A percentile compares a stretch with the other conserved stretches of the same genome.
These are phyloP conservation scores for Hemibagrus wyckioides DNA, from an alignment of 2,113 vertebrate genomes.

Conservation along the genomic window DNA sequence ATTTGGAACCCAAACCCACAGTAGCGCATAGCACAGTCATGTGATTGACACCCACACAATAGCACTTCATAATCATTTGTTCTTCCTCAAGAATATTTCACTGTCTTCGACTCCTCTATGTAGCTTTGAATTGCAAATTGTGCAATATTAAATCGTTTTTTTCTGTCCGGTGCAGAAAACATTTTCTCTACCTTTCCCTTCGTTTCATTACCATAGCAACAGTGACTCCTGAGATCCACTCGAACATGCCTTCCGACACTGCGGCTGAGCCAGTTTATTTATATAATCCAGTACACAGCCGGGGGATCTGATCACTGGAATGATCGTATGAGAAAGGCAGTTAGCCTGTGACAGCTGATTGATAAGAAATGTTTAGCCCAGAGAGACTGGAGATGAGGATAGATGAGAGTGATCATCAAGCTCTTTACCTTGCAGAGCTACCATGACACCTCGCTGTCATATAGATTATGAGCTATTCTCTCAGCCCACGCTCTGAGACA, in stretches of 20 bases:
- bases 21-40: not conserved
- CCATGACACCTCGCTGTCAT: slow-evolving; percentile 41
- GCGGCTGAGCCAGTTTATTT: slow-evolving; percentile 45
- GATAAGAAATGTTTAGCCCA: slow-evolving; percentile 42
- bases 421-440: slow-evolving; percentile 30
- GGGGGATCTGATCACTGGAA: slow-evolving; percentile 46
- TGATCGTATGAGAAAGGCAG: slow-evolving; percentile 32
- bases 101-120: not conserved
- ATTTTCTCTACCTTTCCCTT: slow-evolving; percentile 35
- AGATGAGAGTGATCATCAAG: slow-evolving; percentile 41
- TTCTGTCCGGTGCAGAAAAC: slow-evolving; percentile 25
- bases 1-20: slow-evolving; percentile 21
- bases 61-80: slow-evolving; percentile 8
- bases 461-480: slow-evolving; percentile 42
- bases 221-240: slow-evolving; percentile 47
- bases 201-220: slow-evolving; percentile 57
- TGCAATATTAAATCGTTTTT: not conserved
- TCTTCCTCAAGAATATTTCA: slow-evolving; percentile 19
- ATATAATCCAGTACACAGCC: slow-evolving; percentile 37
- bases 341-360: slow-evolving; percentile 43
- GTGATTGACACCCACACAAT: slow-evolving; percentile 34
- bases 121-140: slow-evolving; percentile 26
- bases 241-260: slow-evolving; percentile 38
- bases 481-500: slow-evolving; percentile 28
- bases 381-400: slow-evolving; percentile 24